Base-by-base conservation (phyloP, 2,797 vertebrate species). In the Myotis pilosus region DNA sequence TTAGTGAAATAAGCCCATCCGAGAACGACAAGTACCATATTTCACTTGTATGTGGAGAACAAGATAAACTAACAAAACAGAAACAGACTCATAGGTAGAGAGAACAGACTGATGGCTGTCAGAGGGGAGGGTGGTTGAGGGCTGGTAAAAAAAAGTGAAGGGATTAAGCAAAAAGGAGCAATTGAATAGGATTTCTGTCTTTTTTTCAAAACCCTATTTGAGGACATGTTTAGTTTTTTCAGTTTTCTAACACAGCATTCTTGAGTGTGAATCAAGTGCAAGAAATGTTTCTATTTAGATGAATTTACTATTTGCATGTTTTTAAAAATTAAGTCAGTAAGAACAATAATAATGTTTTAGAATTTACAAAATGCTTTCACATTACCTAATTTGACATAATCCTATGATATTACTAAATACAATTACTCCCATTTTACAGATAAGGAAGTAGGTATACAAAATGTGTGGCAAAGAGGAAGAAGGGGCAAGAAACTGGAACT, bases 241-340 rank as follows among this genome's bases (percentile, higher is more conserved):
- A 74, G 33, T 94, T 92, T 87, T 92, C 19, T 75, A 86, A 62
- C 47, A 78, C 30, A 91, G 23, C 57, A 83, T 85, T 94, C 74
- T 93, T 92, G 49, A 89, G n/a, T 80, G 15, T 95, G 74, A 86
- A 60, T 79, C 19, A 28, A 87, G 28, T 79, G 23, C 64, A 87
- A 81, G 13, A 89, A 90, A 91, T 41, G 19, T 80, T 92, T 92
- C 49, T 38, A 82, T 83, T 62, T 30, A 93, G 75, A 82, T 66
- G 68, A 78, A 83, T 83, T 83, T 74, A 51, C 25, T 57, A 44
- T 84, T 91, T 78, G 41, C 16, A 38, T 92, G 89, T 20, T 87
- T 82, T 7, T 53, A 92, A 72, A 66, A 72, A 49, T 74, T 41
- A 79, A 89, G 23, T 90, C 4, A 60, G 3, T 62, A 80, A 47